phyloP scores from a whole-genome alignment of 1,140 invertebrate genomes.

The Uloborus diversus region DNA sequence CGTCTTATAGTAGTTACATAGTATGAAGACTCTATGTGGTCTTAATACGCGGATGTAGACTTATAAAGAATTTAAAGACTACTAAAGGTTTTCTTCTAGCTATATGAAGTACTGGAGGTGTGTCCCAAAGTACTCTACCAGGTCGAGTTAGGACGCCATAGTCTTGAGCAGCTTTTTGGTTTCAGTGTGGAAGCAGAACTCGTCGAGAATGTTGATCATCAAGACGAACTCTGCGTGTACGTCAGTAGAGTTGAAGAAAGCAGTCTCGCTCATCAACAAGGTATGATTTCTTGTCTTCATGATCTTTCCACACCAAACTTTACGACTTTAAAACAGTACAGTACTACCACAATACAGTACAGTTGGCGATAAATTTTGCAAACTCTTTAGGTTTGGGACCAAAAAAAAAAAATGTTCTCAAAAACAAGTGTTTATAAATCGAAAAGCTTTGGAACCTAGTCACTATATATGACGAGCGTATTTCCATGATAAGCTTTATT shows the following conservation, averaged over 20 bases:
- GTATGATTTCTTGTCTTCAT: conserved; percentile 67
- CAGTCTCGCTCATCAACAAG: conserved; percentile 93
- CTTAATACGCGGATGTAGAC: too few species aligned
- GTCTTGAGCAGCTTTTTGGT: conserved; percentile 95
- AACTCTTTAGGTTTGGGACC: too few species aligned
- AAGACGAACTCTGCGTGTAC: conserved; percentile 96
- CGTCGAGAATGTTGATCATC: conserved; percentile 92
- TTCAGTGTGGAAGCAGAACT: conserved; percentile 97
- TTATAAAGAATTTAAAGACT: too few species aligned
- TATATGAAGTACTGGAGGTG: conserved; percentile 94
- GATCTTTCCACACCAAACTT: background rate
- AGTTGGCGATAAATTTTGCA: too few species aligned
- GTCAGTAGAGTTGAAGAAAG: conserved; percentile 94
- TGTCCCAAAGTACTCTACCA: conserved; percentile 97
- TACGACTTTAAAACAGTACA: background rate
- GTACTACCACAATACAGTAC: too few species aligned
- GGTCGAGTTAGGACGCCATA: conserved; percentile 88
- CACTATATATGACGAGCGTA: too few species aligned
- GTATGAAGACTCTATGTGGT: too few species aligned
- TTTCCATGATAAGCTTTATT: too few species aligned
- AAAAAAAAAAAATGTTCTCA: too few species aligned
- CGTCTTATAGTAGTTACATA: too few species aligned
- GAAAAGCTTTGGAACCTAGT: too few species aligned
- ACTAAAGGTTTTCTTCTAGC: conserved; percentile 67
- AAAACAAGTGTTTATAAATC: too few species aligned